Evolutionary conservation across 1,140 invertebrate species (phyloP), one percentile per base, ranked within the genome.

Genomic region (Theocolax elegans): DNA sequence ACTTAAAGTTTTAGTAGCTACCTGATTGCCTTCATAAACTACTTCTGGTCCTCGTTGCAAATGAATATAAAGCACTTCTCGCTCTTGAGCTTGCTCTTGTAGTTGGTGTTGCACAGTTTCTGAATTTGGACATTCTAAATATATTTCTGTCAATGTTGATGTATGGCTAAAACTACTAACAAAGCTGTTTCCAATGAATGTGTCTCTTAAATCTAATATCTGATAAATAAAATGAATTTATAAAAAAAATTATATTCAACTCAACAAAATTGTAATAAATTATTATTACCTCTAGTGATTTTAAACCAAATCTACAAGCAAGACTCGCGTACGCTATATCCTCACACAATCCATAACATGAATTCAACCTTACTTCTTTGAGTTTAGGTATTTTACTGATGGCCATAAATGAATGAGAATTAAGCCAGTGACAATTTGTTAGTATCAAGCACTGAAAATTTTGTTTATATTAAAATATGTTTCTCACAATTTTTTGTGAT

Each of bases 271-370:
- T 27, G 21, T 25, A 58, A 40, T 56, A 59, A 35, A 65, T 25
- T 12, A 19, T 58, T 53, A 19, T 75, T 83, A 91, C 91, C 86
- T 91, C 87, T 8, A 92, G 77, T 17, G 85, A 83, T 77, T 87
- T 86, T 74, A 93, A 92, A n/a, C 92, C 92, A 80, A 91, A 92
- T 76, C 90, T 84, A 9, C 90, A 88, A 0, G 92, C 90, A 44
- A 94, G 87, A 75, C 91, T 91, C 15, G 89, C 88, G 80, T 94
- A 94, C 0, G 92, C 91, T 15, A 93, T 89, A 79, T 91, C 93
- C 77, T 92, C 91, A 21, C 87, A 87, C 60, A 94, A 80, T 64
- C 87, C 83, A 53, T 82, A 78, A 79, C 92, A 93, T 7, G 90
- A 89, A 69, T 89, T 83, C 29, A 92, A 74, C 72, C 86, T 83